Conservation (phyloP, 2,113 vertebrate genomes). For the Bettongia penicillata region DNA sequence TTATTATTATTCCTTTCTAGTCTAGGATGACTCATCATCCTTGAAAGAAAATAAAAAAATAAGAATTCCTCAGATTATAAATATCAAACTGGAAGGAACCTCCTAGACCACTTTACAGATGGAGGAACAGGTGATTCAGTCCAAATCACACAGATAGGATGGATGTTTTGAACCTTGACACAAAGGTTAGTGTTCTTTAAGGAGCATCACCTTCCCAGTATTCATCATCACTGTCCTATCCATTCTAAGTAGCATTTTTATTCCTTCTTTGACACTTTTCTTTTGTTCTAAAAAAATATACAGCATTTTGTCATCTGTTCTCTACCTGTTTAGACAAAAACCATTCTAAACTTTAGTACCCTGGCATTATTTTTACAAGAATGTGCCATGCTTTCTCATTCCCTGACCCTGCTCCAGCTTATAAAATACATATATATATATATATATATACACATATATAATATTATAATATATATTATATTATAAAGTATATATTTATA, state of each 20-base stretch:
- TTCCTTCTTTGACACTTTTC: background rate
- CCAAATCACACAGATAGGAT: background rate
- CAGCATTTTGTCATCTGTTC: background rate
- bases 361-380: background rate
- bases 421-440: too few relatives aligned
- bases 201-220: background rate
- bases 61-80: background rate
- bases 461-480: too few relatives aligned
- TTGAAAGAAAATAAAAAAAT: background rate
- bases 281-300: background rate
- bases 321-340: background rate
- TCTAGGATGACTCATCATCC: background rate
- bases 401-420: background rate
- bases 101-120: background rate
- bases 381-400: background rate
- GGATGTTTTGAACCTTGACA: background rate
- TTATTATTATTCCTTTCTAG: background rate
- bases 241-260: background rate
- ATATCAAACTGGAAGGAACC: background rate
- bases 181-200: background rate
- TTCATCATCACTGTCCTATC: background rate
- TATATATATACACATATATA: too few relatives aligned
- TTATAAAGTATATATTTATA: too few relatives aligned
- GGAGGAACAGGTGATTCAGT: background rate
- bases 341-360: background rate